Base-by-base conservation (phyloP, 2,888 invertebrate genomes). In the Miltochrista miniata region DNA sequence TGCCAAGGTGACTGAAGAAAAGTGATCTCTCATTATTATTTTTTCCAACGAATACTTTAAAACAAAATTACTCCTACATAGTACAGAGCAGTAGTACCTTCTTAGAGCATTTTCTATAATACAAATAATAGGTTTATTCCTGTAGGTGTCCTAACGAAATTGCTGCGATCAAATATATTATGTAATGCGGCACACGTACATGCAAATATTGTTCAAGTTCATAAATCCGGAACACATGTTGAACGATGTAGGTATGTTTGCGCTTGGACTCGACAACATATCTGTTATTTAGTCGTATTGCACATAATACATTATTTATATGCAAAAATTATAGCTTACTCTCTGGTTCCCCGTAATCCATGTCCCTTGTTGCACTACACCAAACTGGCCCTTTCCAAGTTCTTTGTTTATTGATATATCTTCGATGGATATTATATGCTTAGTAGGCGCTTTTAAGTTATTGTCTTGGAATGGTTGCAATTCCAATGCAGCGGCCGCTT, bases 301-400 rank as follows among this genome's bases (percentile, higher is more conserved):
- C 18, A 24, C 18, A 2, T 24, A 24, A 24, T 24, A 24, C 18
- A 24, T 24, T 24, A 24, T 24, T 24, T 24, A 24, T 45, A 56
- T 24, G 41, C 11, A 59, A 38, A 46, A 33, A 34, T 36, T 41
- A 40, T 42, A 10, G 76, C 91, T 87, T 85, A 97, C 96, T 88
- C 98, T 93, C 87, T 98, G 97, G 51, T 96, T 97, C 66, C 97
- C 97, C 76, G 98, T 97, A 43, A 97, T 97, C 98, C 98, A 99
- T 8, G 98, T 97, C 2, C 98, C 99, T 86, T 98, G 99, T 80
- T 98, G 98, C 0, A 99, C 99, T 11, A 98, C 96, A 4, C 99
- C 99, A 90, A 99, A 99, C 85, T 99, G 99, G 11, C 99, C 99
- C 72, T 96, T 96, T 29, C 99, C 99, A 50, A 99, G 91, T 78